Evolutionary conservation across 2,888 invertebrate species (phyloP).

Genomic region (Mesochorus sp.): DNA sequence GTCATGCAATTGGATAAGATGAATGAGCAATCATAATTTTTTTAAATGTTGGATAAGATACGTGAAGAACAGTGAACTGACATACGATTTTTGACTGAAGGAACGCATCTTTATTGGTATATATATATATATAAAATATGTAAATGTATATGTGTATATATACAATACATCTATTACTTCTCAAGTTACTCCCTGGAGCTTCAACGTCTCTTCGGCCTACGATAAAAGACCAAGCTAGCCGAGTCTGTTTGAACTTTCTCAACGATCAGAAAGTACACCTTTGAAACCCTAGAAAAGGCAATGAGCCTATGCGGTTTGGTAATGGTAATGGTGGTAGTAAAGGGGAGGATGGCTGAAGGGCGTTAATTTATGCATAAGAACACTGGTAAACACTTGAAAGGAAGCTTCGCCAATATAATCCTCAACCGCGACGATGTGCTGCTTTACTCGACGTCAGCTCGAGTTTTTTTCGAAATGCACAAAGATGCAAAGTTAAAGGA

Average conservation of each 20-base stretch:
- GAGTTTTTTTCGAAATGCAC: slow-evolving; percentile 61
- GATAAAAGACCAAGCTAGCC: slow-evolving; percentile 2
- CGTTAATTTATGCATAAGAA: slow-evolving; percentile 78
- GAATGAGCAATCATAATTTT: no score
- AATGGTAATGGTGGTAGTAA: slow-evolving; percentile 51
- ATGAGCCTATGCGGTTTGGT: slow-evolving; percentile 65
- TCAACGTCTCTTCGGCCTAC: background rate
- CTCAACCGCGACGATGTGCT: slow-evolving; percentile 69
- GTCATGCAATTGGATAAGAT: no score
- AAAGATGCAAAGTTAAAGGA: slow-evolving; percentile 71
- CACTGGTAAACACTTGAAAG: slow-evolving; percentile 77
- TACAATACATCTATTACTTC: no score
- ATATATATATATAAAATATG: no score
- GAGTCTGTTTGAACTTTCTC: slow-evolving; percentile 57
- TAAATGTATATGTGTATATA: no score
- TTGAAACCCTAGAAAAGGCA: slow-evolving; percentile 70
- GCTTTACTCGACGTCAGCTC: slow-evolving; percentile 62
- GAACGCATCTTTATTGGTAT: no score
- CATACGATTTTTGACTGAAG: no score
- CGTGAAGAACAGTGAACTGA: no score
- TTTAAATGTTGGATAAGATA: no score
- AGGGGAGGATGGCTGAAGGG: slow-evolving; percentile 64
- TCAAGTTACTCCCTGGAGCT: no score
- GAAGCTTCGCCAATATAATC: slow-evolving; percentile 72
- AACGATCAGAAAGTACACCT: slow-evolving; percentile 63